Conservation (phyloP, 2,113 vertebrate genomes). For the Heliornis fulica region DNA sequence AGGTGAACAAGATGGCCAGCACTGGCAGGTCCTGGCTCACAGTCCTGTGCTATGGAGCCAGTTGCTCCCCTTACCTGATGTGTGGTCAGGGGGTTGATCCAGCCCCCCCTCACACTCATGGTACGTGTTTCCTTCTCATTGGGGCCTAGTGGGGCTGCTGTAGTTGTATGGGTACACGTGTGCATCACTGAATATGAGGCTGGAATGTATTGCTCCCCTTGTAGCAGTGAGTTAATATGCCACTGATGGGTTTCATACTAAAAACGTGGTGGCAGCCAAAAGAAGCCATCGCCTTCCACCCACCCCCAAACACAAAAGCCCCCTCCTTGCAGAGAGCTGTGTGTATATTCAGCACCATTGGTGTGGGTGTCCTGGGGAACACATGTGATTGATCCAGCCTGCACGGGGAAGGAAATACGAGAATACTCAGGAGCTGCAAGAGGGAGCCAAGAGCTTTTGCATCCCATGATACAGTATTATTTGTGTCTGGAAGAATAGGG, state of each 20-base stretch:
- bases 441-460: neutral
- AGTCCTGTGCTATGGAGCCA: neutral
- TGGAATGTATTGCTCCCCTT: neutral
- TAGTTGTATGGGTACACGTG: neutral
- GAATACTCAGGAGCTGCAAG: neutral
- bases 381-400: neutral
- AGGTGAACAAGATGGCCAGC: neutral
- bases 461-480: neutral
- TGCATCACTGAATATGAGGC: neutral
- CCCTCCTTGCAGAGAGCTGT: neutral
- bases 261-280: neutral
- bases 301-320: neutral
- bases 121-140: neutral
- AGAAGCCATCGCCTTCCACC: neutral
- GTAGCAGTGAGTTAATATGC: neutral
- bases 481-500: neutral
- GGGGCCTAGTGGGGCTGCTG: neutral
- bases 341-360: accelerated
- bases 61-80: neutral
- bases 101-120: neutral
- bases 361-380: accelerated
- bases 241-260: accelerated
- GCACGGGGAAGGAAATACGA: neutral
- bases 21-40: neutral
- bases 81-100: accelerated